A percentile compares a stretch with the other conserved stretches of the same genome.
Evolutionary conservation across 30 jellyfish, hydroid and myxozoan genomes (phyloP).

Genomic region (Aurelia aurita complex sp. Pacific): DNA sequence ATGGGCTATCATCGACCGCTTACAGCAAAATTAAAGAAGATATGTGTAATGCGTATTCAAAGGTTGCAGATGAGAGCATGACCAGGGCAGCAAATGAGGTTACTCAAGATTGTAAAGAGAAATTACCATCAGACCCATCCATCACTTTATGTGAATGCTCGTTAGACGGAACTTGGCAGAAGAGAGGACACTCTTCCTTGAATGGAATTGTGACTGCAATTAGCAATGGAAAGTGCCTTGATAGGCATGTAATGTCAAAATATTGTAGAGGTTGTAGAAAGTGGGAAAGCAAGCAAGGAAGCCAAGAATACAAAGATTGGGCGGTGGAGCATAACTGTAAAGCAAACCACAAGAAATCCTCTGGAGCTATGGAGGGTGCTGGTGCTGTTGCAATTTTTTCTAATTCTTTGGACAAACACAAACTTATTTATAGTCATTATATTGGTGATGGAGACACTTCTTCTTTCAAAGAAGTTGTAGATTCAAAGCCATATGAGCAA

Average conservation of each 20-base stretch:
- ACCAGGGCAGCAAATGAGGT: conserved; percentile 33
- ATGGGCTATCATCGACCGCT: not conserved
- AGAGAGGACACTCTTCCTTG: conserved; percentile 55
- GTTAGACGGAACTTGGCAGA: conserved; percentile 59
- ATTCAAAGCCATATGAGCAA: no score
- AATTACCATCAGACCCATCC: conserved; percentile 7
- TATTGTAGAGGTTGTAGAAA: conserved; percentile 53
- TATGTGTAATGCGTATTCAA: conserved; percentile 12
- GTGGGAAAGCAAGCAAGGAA: conserved; percentile 32
- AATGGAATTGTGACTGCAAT: conserved; percentile 56
- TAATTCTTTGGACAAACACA: no score
- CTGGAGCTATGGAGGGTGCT: no score
- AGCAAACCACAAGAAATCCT: conserved; percentile 38
- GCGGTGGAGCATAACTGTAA: conserved; percentile 33
- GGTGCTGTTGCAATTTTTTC: no score
- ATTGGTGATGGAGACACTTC: no score
- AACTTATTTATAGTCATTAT: no score
- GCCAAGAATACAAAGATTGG: conserved; percentile 47
- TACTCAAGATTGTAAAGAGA: not conserved
- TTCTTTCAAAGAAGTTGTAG: no score
- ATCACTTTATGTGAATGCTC: conserved; percentile 15
- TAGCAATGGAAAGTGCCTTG: conserved; percentile 59
- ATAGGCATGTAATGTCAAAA: conserved; percentile 18
- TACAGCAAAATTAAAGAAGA: conserved; percentile 5
- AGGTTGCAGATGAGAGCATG: conserved; percentile 22